A percentile compares a stretch with the other conserved stretches of the same genome.
These are phyloP conservation scores for Lagorchestes hirsutus DNA, from an alignment of 2,797 vertebrate species.

Conservation along the genomic window DNA sequence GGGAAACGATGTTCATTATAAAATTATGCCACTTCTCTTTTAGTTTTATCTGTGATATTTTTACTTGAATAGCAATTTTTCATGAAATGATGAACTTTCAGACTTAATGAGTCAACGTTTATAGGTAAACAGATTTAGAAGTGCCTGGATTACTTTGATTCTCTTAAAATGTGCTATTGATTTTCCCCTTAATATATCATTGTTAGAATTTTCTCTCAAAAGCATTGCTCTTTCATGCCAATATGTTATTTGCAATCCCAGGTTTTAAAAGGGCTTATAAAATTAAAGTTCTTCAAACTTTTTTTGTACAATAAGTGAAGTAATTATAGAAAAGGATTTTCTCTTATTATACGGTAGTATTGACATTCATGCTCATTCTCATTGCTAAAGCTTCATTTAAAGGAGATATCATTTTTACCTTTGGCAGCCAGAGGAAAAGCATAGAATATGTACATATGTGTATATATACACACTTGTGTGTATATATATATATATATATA, in stretches of 20 bases:
- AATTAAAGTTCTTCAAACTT: conserved; percentile 2
- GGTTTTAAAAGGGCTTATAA: not conserved
- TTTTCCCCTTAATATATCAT: not conserved
- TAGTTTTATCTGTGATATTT: too few relatives aligned
- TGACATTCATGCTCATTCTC: not conserved
- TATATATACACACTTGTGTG: not conserved
- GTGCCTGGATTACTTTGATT: not conserved
- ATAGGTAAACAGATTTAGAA: too few relatives aligned
- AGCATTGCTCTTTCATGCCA: not conserved
- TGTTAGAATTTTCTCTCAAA: not conserved
- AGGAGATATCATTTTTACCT: not conserved
- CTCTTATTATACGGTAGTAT: not conserved
- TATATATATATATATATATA: too few relatives aligned
- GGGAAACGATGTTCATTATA: too few relatives aligned
- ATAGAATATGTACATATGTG: not conserved
- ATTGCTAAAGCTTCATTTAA: not conserved
- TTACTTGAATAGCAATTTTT: too few relatives aligned
- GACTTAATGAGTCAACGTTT: too few relatives aligned
- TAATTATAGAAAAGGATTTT: not conserved
- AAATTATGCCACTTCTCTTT: too few relatives aligned
- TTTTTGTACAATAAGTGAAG: not conserved
- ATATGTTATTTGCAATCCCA: not conserved
- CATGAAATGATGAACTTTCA: too few relatives aligned
- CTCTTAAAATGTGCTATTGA: too few relatives aligned
- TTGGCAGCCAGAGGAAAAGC: not conserved